A percentile compares a stretch with the other conserved stretches of the same genome.
Evolutionary conservation across 2,797 vertebrate genomes (phyloP).

Genomic region (Bryconaethiops microstoma): DNA sequence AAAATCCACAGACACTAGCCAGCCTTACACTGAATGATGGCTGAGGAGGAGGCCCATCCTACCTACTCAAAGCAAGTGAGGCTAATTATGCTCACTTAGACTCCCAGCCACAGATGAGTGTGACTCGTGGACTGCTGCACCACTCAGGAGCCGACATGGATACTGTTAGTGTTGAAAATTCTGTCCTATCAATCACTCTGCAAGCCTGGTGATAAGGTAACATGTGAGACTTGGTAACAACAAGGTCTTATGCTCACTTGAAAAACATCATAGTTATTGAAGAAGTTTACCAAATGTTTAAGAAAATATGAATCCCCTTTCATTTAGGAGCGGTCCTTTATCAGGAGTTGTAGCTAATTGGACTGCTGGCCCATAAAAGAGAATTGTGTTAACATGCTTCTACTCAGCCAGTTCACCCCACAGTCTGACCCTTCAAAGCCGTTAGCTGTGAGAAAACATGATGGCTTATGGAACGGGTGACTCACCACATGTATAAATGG

Average conservation of each 20-base stretch:
- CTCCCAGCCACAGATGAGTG: no score
- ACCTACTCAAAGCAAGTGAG: no score
- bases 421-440: constrained; percentile 40
- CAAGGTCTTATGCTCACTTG: constrained; percentile 22
- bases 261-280: constrained; percentile 28
- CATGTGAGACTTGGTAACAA: constrained; percentile 3
- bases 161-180: background rate
- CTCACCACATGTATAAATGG: constrained; percentile 62
- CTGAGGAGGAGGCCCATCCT: no score
- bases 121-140: no score
- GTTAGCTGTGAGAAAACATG: constrained; percentile 43
- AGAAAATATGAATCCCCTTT: constrained; percentile 37
- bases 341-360: constrained; percentile 53
- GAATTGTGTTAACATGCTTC: constrained; percentile 41
- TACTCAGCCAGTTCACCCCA: constrained; percentile 20
- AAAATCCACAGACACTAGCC: no score
- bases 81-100: no score
- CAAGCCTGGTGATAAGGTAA: background rate
- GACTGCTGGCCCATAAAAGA: constrained; percentile 40
- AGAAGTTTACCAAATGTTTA: constrained; percentile 9
- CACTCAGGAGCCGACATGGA: no score
- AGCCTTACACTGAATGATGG: no score
- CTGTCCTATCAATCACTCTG: background rate
- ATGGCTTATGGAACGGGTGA: constrained; percentile 41
- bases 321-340: constrained; percentile 65